Base-by-base conservation (phyloP, 2,797 vertebrate species). In the Melanotaenia trifasciata region DNA sequence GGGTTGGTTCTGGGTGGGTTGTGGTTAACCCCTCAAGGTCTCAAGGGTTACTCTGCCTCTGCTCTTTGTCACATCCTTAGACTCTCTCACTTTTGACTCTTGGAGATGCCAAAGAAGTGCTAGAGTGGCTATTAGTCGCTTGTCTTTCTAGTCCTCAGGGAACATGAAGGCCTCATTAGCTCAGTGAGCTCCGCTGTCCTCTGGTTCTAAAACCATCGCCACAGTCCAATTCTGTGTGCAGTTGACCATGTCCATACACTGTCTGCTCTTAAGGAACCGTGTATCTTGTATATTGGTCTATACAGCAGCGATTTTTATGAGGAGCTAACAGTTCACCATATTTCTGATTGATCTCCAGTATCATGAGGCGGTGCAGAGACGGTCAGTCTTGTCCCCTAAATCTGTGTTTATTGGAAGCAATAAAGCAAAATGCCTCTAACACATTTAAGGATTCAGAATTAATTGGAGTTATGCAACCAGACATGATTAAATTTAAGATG, bases 1-100 rank as follows among this genome's bases (percentile, higher is more conserved):
- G 86, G 79, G 72, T 36, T 64, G 84, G 87, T 87, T 89, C 80
- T 82, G 88, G 91, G 89, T 90, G 90, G 90, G 86, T 92, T 91
- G 86, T n/a, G 77, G 80, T 90, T 88, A 87, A 91, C 88, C 90
- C 84, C 79, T 86, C 36, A 5, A 79, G 86, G 85, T 90, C 91
- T 89, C 87, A 64, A 60, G 88, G 87, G 89, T 88, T 81, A 77
- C 64, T 54, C 67, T 79, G 85, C 68, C 61, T 89, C 85, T 93
- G 90, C 80, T 90, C 84, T 87, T 84, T 87, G 85, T 93, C 92
- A 90, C 84, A 76, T 83, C 77, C 64, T 74, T 71, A 68, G 57
- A 66, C 75, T 74, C 56, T 87, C 84, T 83, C 79, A 67, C 73
- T 83, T 68, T 72, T 66, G 72, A 76, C 79, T 82, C 56, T 72